Percentiles rank a stretch among this genome's conserved stretches.
Evolutionary conservation across 2,113 vertebrate genomes (phyloP).

Genomic region (rat (Rattus norvegicus)): DNA sequence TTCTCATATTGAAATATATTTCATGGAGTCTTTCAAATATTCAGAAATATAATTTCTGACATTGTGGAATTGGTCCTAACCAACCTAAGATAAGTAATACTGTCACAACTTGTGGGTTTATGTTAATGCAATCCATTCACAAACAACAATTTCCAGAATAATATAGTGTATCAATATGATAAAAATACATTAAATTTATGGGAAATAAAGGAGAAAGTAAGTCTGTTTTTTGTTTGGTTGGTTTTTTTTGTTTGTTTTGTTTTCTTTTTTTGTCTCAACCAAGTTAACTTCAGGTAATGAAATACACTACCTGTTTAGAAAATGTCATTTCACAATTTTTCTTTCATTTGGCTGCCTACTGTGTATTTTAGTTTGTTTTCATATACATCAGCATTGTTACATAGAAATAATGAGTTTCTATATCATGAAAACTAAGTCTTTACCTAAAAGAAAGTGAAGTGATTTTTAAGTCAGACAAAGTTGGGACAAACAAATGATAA

Average conservation of each 20-base stretch:
- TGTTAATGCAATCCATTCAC: neutral
- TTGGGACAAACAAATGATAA: conserved; percentile 35
- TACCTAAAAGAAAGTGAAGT: conserved; percentile 34
- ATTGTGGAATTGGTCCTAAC: conserved; percentile 10
- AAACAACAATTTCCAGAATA: neutral
- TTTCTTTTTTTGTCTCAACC: neutral
- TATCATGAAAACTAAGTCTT: conserved; percentile 22
- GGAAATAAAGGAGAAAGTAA: neutral
- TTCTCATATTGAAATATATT: conserved; percentile 32
- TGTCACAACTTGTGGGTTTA: neutral
- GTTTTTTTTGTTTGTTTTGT: neutral
- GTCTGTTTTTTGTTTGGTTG: neutral
- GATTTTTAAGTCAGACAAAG: conserved; percentile 14
- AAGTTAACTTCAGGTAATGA: conserved; percentile 24
- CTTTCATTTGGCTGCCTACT: conserved; percentile 13
- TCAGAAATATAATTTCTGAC: conserved; percentile 24
- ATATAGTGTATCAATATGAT: neutral
- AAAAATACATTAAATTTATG: neutral
- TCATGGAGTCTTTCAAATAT: conserved; percentile 36
- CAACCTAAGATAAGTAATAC: neutral
- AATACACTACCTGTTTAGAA: neutral
- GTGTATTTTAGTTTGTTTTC: conserved; percentile 52
- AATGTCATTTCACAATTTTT: conserved; percentile 18
- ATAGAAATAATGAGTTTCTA: conserved; percentile 42
- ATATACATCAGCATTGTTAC: neutral